Evolutionary conservation across 2,888 invertebrate genomes (phyloP), one percentile per base, ranked within the genome.

Genomic region (Patella ulyssiponensis): DNA sequence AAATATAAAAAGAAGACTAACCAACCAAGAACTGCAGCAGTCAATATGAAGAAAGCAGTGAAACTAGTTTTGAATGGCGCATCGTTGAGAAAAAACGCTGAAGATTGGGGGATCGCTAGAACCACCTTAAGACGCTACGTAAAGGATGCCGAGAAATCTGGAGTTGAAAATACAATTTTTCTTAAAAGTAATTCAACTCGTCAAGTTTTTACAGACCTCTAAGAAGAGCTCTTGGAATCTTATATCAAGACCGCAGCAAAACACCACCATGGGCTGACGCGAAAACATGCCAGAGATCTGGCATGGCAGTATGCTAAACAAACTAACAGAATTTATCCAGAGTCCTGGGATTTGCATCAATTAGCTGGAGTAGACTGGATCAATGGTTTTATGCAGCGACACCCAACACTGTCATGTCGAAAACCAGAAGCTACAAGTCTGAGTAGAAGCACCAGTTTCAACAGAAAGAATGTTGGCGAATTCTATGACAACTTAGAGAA

Each of bases 341-440:
- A 69, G 2, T 69, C 77, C 1, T 85, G 82, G 84, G 53, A 64
- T 17, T 52, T 76, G n/a, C 75, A 78, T 64, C 58, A 80, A 72
- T 27, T 27, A 3, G 82, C 83, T 11, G 83, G 82, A 9, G 69
- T 56, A 70, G 82, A 84, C 64, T 85, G 84, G 85, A 77, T 83
- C 53, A 52, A 17, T 11, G 72, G 71, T 12, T 81, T 81, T 64
- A 52, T 77, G 74, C 75, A 77, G 58, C 76, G 82, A 9, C 74
- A 82, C 33, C 52, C 69, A 54, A 9, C 14, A 17, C 75, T 84
- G 3, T 80, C 82, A 4, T 7, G 77, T 4, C 33, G 85, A 20
- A 56, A 52, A 33, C 85, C 85, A 27, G 79, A 85, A 71, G 80
- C 80, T 3, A 84, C 83, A 27, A 80, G 80, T 58, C 53, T 84